These are phyloP conservation scores for Hepsetus odoe DNA, from an alignment of 2,113 vertebrate species.

Conservation along the genomic window DNA sequence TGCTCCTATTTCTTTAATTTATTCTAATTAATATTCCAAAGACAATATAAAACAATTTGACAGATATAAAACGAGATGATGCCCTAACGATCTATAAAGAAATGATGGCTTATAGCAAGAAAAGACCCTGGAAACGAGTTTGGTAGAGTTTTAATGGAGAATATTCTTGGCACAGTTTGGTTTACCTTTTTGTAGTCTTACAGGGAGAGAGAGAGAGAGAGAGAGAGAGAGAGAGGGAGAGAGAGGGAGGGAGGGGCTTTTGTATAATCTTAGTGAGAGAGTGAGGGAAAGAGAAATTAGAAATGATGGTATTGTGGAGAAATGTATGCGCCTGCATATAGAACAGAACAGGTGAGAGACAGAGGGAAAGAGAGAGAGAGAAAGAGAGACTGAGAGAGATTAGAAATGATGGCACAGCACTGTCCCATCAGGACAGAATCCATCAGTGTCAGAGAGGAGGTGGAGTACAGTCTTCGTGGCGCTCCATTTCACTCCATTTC, in stretches of 20 bases:
- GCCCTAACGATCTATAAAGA: too few species aligned
- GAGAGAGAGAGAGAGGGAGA: slow-evolving; percentile 1
- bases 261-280: too few species aligned
- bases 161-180: not conserved
- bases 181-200: not conserved
- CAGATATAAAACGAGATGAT: too few species aligned
- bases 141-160: not conserved
- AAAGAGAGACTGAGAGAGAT: slow-evolving; percentile 48
- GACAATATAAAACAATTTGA: too few species aligned
- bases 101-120: not conserved
- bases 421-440: slow-evolving; percentile 51
- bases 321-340: slow-evolving; percentile 28
- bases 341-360: slow-evolving; percentile 40
- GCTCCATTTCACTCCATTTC: slow-evolving; percentile 47
- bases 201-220: not conserved
- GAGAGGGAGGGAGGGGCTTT: slow-evolving; percentile 2
- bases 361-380: slow-evolving; percentile 42
- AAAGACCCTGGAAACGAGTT: not conserved
- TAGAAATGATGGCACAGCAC: slow-evolving; percentile 60
- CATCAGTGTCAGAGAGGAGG: slow-evolving; percentile 53
- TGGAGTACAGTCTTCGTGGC: slow-evolving; percentile 31
- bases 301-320: slow-evolving; percentile 23
- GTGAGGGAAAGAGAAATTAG: slow-evolving; percentile 13
- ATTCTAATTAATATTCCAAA: too few species aligned
- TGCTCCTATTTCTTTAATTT: too few species aligned